phyloP scores from a whole-genome alignment of 30 jellyfish, hydroid and myxozoan species.

The Chrysaora quinquecirrha region DNA sequence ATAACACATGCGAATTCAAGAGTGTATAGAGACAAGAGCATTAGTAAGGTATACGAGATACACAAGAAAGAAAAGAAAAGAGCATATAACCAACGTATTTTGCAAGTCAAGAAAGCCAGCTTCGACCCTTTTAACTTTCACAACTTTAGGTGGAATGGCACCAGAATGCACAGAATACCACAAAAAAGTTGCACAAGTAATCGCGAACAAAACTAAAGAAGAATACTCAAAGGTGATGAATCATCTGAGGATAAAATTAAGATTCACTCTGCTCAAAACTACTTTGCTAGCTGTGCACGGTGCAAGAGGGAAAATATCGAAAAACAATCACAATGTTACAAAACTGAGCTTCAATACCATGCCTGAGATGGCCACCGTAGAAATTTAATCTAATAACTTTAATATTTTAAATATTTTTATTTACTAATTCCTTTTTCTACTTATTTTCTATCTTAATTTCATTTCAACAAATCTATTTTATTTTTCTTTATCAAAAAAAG shows the following conservation, averaged over 20 bases:
- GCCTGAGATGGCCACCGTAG: neutral
- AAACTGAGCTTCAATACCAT: neutral
- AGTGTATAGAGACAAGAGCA: constrained; percentile 4
- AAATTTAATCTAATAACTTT: neutral
- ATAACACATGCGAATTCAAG: constrained; percentile 14
- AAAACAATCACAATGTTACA: neutral
- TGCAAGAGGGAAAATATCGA: neutral
- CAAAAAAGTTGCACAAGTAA: neutral
- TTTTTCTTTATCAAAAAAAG: too few species aligned
- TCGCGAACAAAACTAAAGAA: neutral
- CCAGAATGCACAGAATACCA: constrained; percentile 13
- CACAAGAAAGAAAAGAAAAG: constrained; percentile 19
- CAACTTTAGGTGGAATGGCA: constrained; percentile 16
- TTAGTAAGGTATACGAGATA: neutral
- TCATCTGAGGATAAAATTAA: constrained; percentile 7
- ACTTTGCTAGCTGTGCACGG: neutral
- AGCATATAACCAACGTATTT: neutral
- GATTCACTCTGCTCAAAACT: neutral
- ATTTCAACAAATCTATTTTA: too few species aligned
- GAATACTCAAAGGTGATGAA: constrained; percentile 15
- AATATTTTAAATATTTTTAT: too few species aligned
- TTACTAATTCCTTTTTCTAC: too few species aligned
- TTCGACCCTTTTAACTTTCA: constrained; percentile 10
- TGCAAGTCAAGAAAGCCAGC: constrained; percentile 27
- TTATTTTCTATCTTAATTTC: too few species aligned